Base-by-base conservation (phyloP, 2,888 invertebrate species). In the Calameuta filiformis region DNA sequence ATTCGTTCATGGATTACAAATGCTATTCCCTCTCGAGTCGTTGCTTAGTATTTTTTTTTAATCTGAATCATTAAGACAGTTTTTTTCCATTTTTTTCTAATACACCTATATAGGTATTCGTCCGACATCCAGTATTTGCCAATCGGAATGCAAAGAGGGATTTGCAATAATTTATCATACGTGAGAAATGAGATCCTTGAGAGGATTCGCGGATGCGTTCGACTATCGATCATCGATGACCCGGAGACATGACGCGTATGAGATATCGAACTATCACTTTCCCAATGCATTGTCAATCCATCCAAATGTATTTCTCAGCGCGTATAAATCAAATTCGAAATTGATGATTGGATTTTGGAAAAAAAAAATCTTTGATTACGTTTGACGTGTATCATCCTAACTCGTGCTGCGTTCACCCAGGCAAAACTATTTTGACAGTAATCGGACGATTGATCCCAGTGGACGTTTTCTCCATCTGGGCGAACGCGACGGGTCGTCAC, bases 1-100 rank as follows among this genome's bases (percentile, higher is more conserved):
- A 78, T 73, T 78, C 76, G 76, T 76, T 34, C 23, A 73, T 68
- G 30, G 35, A 71, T 71, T 23, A 15, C 9, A 23, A 6, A 56
- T 56, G 23, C 56, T 56, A 23, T 56, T 56, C 23, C 1, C 23
- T 56, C 56, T 23, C 0, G 56, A 23, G 56, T 56, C 9, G 6
- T 3, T 56, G 56, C 56, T 56, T 56, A 23, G 23, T 23, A 23
- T 23, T 23, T 23, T 56, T 4, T 56, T 23, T 56, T 56, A 9
- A 56, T 56, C 56, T 23, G 23, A 56, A 56, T 9, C 23, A 23
- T 9, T 56, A 23, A 9, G 23, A 56, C 56, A 56, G 2, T 56
- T 56, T 56, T 56, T 56, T 56, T 0, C 0, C 9, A 9, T 56
- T 56, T 56, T 56, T 56, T 56, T 56, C 9, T 56, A 56, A 56